phyloP scores from a whole-genome alignment of 1,140 invertebrate species.

The Brachionus manjavacas region DNA sequence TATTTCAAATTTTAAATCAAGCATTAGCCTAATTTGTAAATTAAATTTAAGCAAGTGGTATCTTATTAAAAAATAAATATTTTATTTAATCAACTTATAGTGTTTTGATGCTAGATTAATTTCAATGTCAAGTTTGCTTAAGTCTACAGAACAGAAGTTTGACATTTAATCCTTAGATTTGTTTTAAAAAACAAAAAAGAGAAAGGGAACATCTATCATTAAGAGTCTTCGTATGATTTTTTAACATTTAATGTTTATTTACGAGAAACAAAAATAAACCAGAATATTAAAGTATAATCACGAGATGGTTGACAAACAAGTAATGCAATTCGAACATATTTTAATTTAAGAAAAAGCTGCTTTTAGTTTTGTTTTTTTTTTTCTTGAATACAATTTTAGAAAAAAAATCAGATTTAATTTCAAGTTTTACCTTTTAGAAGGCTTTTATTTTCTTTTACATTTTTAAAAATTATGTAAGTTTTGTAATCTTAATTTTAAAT shows the following conservation, averaged over 20 bases:
- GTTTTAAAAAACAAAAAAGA: neutral
- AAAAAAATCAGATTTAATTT: neutral
- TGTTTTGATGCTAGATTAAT: conserved; percentile 27
- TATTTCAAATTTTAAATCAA: neutral
- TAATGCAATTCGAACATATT: neutral
- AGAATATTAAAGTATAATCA: neutral
- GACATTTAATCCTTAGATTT: neutral
- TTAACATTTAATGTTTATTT: neutral
- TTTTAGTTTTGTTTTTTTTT: neutral
- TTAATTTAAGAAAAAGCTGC: neutral
- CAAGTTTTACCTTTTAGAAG: neutral
- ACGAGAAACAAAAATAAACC: neutral
- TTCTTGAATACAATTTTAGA: neutral
- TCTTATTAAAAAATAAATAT: conserved; percentile 18
- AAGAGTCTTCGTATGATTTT: neutral
- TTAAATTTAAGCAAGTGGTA: neutral
- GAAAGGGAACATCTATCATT: neutral
- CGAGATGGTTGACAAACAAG: neutral
- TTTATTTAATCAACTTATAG: neutral
- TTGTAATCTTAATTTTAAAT: neutral
- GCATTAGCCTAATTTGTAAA: neutral
- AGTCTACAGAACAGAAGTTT: neutral
- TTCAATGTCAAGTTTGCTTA: conserved; percentile 32
- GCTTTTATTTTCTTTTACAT: neutral
- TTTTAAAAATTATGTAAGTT: neutral